These are phyloP conservation scores for Dallia pectoralis DNA, from an alignment of 2,797 vertebrate genomes.

Conservation along the genomic window DNA sequence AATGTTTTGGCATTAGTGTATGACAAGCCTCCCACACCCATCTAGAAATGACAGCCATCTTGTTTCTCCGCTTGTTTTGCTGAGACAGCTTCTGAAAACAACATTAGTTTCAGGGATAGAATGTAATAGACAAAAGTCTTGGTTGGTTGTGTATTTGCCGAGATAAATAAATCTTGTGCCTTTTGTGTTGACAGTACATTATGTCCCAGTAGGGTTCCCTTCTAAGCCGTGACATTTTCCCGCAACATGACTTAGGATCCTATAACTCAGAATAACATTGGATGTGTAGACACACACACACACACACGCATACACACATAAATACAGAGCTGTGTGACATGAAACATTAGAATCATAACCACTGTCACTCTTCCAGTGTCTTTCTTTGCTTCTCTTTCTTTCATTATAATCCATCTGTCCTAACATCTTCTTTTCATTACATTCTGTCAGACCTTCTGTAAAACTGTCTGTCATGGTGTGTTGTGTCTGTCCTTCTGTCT, in stretches of 20 bases:
- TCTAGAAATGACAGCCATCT: neutral
- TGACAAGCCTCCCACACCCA: neutral
- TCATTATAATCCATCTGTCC: constrained; percentile 34
- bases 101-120: constrained; percentile 22
- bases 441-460: constrained; percentile 12
- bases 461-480: neutral
- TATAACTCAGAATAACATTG: constrained; percentile 64
- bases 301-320: neutral
- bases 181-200: constrained; percentile 60
- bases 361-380: constrained; percentile 40
- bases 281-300: constrained; percentile 15
- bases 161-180: constrained; percentile 54
- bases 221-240: constrained; percentile 72
- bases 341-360: constrained; percentile 48
- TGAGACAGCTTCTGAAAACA: neutral
- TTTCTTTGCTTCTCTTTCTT: constrained; percentile 24
- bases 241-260: constrained; percentile 71
- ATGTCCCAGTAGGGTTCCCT: constrained; percentile 65
- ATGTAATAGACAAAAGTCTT: constrained; percentile 59
- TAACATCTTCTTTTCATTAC: constrained; percentile 54
- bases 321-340: neutral
- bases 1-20: no score
- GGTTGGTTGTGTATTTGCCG: constrained; percentile 53
- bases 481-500: constrained; percentile 44
- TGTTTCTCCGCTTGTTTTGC: neutral